Conservation (phyloP, 1,140 invertebrate genomes). For the Sycophila sp. region DNA sequence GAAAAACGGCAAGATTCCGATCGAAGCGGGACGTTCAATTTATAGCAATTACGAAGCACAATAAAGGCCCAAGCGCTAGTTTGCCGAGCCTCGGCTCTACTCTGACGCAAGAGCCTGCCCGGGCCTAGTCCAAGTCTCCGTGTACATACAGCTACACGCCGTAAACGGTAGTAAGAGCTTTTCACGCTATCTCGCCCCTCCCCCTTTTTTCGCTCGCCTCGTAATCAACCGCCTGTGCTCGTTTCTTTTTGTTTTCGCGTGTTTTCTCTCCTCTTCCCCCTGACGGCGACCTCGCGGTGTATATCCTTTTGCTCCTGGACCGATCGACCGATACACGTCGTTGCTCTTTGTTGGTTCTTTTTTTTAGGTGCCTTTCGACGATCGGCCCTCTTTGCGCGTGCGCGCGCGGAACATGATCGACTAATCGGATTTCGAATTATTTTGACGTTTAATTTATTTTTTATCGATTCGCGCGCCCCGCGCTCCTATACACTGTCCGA, state of each 20-base stretch:
- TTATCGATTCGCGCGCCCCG: not conserved
- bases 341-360: not conserved
- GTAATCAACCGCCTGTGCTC: not conserved
- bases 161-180: constrained; percentile 33
- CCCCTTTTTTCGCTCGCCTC: not conserved
- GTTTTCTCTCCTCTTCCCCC: not conserved
- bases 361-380: too few species aligned
- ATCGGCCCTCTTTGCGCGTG: too few species aligned
- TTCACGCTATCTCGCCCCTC: constrained; percentile 32
- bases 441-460: constrained; percentile 28
- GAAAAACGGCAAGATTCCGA: constrained; percentile 33
- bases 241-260: not conserved
- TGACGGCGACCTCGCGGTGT: too few species aligned
- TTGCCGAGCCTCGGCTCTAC: not conserved
- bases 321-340: not conserved
- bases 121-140: not conserved
- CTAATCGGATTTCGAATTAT: constrained; percentile 29
- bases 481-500: too few species aligned
- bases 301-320: too few species aligned
- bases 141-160: not conserved
- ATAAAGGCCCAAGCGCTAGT: constrained; percentile 27
- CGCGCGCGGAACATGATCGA: constrained; percentile 5
- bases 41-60: constrained; percentile 52
- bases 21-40: constrained; percentile 43
- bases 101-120: not conserved